Evolutionary conservation across 2,888 invertebrate genomes (phyloP).

Genomic region (Pseudococcus viburni): DNA sequence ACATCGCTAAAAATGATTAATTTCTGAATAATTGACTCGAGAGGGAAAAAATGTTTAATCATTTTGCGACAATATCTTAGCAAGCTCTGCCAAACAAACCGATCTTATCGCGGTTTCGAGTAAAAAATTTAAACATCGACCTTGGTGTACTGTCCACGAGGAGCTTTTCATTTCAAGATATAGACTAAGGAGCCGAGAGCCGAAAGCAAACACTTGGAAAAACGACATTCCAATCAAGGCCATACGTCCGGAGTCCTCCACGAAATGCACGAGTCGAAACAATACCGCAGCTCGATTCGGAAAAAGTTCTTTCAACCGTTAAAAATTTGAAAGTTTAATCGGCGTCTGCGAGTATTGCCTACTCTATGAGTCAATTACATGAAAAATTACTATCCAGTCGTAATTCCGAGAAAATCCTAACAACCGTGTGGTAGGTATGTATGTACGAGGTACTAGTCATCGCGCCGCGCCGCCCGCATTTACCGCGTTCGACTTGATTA

Average conservation of each 20-base stretch:
- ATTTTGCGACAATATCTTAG: neutral
- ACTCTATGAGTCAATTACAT: conserved; percentile 45
- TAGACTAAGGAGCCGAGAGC: neutral
- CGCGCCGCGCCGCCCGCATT: neutral
- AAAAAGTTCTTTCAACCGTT: conserved; percentile 47
- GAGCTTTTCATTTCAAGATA: neutral
- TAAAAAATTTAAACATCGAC: neutral
- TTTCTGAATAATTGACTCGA: neutral
- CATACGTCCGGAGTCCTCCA: neutral
- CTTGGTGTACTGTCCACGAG: neutral
- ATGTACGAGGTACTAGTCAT: conserved; percentile 38
- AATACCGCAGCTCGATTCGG: neutral
- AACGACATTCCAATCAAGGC: conserved; percentile 48
- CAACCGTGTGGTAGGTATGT: conserved; percentile 31
- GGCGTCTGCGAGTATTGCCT: conserved; percentile 1
- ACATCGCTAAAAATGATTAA: neutral
- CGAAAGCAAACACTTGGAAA: neutral
- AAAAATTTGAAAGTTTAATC: conserved; percentile 39
- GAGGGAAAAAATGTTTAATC: neutral
- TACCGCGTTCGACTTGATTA: conserved; percentile 32
- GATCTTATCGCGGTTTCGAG: neutral
- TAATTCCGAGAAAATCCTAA: conserved; percentile 24
- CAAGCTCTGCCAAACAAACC: neutral
- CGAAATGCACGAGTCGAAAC: neutral
- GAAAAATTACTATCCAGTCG: conserved; percentile 40